Evolutionary conservation across 1,140 invertebrate genomes (phyloP).

Genomic region (Chrysopa pallens): DNA sequence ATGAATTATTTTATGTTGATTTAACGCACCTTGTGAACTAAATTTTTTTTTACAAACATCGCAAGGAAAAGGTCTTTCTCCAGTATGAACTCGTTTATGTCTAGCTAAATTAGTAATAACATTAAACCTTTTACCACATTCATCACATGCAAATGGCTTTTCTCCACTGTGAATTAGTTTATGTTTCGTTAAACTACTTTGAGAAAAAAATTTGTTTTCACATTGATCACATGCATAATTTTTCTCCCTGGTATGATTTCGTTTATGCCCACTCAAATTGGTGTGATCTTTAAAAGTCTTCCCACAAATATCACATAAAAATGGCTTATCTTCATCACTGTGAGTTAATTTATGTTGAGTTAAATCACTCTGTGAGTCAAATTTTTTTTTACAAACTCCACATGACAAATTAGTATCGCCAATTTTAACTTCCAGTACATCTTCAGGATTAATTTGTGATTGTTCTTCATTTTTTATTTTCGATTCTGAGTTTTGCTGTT

Average conservation of each 20-base stretch:
- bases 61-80: constrained; percentile 5
- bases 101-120: constrained; percentile 19
- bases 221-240: neutral
- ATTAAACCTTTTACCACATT: constrained; percentile 20
- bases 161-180: constrained; percentile 1
- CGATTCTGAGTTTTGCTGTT: too few relatives aligned
- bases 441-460: too few relatives aligned
- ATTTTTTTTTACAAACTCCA: too few relatives aligned
- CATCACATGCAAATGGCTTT: constrained; percentile 14
- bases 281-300: neutral
- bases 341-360: too few relatives aligned
- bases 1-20: neutral
- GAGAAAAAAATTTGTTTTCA: neutral
- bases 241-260: neutral
- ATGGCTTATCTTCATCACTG: too few relatives aligned
- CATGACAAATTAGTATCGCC: too few relatives aligned
- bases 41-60: neutral
- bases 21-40: neutral
- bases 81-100: constrained; percentile 23
- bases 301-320: neutral
- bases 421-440: too few relatives aligned
- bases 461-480: too few relatives aligned
- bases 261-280: neutral
- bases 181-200: neutral
- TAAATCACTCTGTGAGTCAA: too few relatives aligned